Base-by-base conservation (phyloP, 2,888 invertebrate genomes). In the Cephus spinipes region DNA sequence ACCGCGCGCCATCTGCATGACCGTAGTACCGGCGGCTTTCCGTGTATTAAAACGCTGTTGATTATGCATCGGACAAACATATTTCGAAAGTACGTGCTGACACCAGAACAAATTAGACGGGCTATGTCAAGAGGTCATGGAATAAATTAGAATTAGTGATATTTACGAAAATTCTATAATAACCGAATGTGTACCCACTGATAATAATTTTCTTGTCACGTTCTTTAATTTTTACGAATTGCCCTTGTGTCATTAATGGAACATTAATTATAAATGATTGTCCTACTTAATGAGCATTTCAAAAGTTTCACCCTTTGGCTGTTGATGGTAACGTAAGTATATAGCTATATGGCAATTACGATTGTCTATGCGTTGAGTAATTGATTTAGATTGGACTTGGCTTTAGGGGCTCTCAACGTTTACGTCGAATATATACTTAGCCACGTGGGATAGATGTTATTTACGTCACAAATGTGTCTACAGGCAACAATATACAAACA, bases 241-340 rank as follows among this genome's bases (percentile, higher is more conserved):
- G 23, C 23, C 55, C 2, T 23, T 55, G 0, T 82, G 83, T 86
- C 87, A 83, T 83, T 85, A 82, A 86, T 84, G 83, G 83, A 86
- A 84, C 86, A 84, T 88, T 84, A 86, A 86, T 87, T 86, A 85
- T 83, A 80, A 78, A 77, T 83, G 83, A 88, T 87, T 88, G 86
- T 88, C 84, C 81, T 83, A 79, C 82, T 84, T 87, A 87, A 87
- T 83, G 85, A 87, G 84, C 82, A 82, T 82, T 85, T 81, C 79
- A 79, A 78, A 81, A 36, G 79, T 75, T 40, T 77, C 76, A 75
- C 76, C 76, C 79, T 68, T 78, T 76, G 73, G 77, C 78, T 32
- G 76, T 73, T 76, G 78, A 69, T 79, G 69, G 77, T 73, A 80
- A 79, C 75, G 69, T 79, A 81, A 74, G 69, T 23, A 55, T 55